phyloP scores from a whole-genome alignment of 1,140 invertebrate species.

The Wiebesia pumilae region DNA sequence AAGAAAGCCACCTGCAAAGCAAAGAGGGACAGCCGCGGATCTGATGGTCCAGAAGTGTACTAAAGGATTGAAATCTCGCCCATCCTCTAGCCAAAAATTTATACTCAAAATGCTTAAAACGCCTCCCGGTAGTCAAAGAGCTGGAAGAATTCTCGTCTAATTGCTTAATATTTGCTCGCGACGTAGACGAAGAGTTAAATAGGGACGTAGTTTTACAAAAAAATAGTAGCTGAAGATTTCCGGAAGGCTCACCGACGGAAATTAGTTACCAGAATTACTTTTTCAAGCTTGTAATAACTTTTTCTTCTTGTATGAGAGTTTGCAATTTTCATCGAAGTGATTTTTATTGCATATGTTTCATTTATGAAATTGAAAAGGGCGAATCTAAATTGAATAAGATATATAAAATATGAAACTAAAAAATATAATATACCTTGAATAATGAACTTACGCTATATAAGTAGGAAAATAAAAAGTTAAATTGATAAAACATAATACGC shows the following conservation, averaged over 20 bases:
- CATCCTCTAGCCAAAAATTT: not conserved
- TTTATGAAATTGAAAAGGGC: too few relatives aligned
- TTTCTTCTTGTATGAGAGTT: not conserved
- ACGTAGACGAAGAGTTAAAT: not conserved
- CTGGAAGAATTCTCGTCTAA: not conserved
- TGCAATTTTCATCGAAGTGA: not conserved
- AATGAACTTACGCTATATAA: too few relatives aligned
- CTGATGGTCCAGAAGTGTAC: not conserved
- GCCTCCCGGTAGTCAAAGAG: not conserved
- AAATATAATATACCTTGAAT: too few relatives aligned
- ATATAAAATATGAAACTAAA: too few relatives aligned
- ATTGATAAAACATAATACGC: too few relatives aligned
- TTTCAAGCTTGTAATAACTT: not conserved
- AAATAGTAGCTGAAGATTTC: not conserved
- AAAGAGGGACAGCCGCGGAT: not conserved
- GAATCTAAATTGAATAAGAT: too few relatives aligned
- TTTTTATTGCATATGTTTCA: not conserved
- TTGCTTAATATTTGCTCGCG: not conserved
- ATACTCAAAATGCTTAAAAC: constrained; percentile 4
- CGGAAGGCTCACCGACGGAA: not conserved
- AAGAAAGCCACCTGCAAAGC: not conserved
- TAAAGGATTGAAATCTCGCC: not conserved
- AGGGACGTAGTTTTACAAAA: not conserved
- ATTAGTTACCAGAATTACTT: not conserved
- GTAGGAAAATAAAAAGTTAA: too few relatives aligned